A percentile compares a stretch with the other conserved stretches of the same genome.
Conservation (phyloP, 2,113 vertebrate species). For the Elephantulus edwardii region DNA sequence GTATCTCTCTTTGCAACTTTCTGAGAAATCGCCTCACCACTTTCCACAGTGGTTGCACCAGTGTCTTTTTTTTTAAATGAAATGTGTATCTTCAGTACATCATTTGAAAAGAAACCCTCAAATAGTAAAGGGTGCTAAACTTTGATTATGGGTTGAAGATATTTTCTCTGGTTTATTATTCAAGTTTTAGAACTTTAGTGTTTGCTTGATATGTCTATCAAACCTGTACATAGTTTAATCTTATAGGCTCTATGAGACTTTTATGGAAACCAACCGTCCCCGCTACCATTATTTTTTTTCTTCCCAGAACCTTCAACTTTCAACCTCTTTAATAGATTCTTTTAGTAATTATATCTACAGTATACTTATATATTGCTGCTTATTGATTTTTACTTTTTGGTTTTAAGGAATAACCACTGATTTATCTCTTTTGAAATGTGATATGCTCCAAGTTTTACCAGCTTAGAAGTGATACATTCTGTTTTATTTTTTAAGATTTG, state of each 20-base stretch:
- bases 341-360: constrained; percentile 1
- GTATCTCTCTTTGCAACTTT: no score
- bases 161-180: not conserved
- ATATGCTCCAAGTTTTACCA: not conserved
- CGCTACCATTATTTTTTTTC: not conserved
- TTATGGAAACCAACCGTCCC: not conserved
- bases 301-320: constrained; percentile 14
- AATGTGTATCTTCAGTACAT: not conserved
- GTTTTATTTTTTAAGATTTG: not conserved
- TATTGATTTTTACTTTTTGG: not conserved
- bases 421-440: constrained; percentile 17
- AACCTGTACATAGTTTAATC: no score
- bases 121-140: not conserved
- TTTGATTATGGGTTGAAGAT: not conserved
- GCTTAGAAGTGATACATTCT: not conserved
- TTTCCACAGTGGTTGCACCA: no score
- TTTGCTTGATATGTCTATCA: constrained; percentile 46
- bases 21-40: no score
- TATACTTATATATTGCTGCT: not conserved
- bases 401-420: constrained; percentile 44
- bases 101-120: not conserved
- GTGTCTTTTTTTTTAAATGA: not conserved
- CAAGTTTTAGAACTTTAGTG: not conserved
- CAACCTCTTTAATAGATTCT: not conserved
- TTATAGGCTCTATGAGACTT: not conserved